These are phyloP conservation scores for Pangasius mekongensis DNA, from an alignment of 2,797 vertebrate species.

Conservation along the genomic window DNA sequence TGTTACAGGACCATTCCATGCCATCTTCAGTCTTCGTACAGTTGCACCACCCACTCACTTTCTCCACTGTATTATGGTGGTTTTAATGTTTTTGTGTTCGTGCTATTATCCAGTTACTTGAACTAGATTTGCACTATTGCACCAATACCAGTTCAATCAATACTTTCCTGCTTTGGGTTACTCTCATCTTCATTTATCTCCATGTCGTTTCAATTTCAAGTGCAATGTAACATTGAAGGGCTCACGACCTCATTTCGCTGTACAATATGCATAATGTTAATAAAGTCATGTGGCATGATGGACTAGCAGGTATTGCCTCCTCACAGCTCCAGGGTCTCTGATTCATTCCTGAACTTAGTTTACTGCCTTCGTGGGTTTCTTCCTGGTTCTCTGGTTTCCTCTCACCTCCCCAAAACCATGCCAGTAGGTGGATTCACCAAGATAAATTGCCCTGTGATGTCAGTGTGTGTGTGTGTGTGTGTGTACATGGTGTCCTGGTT, in stretches of 20 bases:
- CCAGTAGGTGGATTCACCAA: not conserved
- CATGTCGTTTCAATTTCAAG: not conserved
- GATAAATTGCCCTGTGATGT: not conserved
- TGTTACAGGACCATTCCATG: not conserved
- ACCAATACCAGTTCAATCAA: not conserved
- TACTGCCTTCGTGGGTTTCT: not conserved
- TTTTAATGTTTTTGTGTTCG: not conserved
- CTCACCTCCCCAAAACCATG: not conserved
- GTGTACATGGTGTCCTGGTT: not conserved
- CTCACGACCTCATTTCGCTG: not conserved
- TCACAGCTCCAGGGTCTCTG: not conserved
- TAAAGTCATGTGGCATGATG: not conserved
- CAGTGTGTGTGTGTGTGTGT: not conserved
- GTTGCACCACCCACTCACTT: not conserved
- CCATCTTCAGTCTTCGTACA: not conserved
- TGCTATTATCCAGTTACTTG: not conserved
- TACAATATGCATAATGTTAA: not conserved
- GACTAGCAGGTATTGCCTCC: not conserved
- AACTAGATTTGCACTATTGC: not conserved
- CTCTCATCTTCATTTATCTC: not conserved
- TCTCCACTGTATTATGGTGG: not conserved
- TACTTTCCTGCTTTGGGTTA: not conserved
- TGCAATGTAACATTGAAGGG: not conserved
- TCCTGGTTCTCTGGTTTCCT: not conserved
- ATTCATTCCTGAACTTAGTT: not conserved